Evolutionary conservation across 2,888 invertebrate genomes (phyloP).

Genomic region (Laothoe populi): DNA sequence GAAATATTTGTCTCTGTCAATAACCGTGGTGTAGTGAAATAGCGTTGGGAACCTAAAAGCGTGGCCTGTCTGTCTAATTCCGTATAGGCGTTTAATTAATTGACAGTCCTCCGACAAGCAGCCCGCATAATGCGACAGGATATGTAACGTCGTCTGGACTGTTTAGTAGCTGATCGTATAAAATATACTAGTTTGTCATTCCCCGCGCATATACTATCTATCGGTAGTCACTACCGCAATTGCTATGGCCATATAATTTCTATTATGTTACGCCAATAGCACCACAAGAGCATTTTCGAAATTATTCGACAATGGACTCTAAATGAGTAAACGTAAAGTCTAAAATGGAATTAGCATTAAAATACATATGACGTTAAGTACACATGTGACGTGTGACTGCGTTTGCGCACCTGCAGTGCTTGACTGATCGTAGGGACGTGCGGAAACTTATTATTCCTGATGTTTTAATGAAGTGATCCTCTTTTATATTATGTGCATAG

Average conservation of each 20-base stretch:
- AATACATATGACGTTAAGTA: conserved; percentile 40
- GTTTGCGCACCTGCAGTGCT: conserved; percentile 62
- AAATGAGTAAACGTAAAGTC: conserved; percentile 20
- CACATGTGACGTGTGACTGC: conserved; percentile 44
- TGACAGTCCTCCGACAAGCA: conserved; percentile 16
- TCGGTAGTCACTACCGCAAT: conserved; percentile 61
- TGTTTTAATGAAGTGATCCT: conserved; percentile 48
- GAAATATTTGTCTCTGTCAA: conserved; percentile 5
- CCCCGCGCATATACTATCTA: conserved; percentile 56
- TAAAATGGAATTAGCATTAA: conserved; percentile 22
- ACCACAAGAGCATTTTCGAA: neutral
- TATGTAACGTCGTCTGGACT: conserved; percentile 36
- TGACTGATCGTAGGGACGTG: conserved; percentile 63
- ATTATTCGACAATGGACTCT: neutral
- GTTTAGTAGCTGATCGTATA: conserved; percentile 52
- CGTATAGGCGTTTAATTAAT: conserved; percentile 28
- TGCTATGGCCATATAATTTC: conserved; percentile 53
- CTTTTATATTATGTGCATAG: conserved; percentile 34
- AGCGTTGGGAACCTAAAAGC: conserved; percentile 18
- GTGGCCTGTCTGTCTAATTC: conserved; percentile 22
- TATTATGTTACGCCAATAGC: conserved; percentile 14
- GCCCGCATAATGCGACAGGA: conserved; percentile 42
- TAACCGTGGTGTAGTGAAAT: conserved; percentile 7
- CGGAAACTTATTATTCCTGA: conserved; percentile 46
- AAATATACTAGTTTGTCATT: conserved; percentile 61